phyloP scores from a whole-genome alignment of 2,113 vertebrate species.

The Lanius collurio region DNA sequence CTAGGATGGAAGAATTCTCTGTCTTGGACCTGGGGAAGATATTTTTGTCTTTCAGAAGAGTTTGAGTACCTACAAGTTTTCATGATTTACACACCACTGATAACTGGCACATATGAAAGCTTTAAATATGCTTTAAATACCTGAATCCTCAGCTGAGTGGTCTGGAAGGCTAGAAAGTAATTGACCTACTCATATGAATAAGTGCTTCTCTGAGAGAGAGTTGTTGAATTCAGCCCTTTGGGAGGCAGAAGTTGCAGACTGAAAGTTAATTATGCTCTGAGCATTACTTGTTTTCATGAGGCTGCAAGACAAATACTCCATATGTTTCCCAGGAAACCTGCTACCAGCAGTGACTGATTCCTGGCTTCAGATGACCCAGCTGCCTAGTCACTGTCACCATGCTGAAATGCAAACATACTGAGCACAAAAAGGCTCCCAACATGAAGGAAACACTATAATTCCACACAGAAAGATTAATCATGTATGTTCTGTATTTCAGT shows the following conservation, averaged over 20 bases:
- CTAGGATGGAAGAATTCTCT: not conserved
- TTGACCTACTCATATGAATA: not conserved
- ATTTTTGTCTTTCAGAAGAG: not conserved
- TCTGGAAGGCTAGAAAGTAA: not conserved
- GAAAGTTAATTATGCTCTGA: constrained; percentile 19
- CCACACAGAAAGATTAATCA: not conserved
- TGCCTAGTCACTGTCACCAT: not conserved
- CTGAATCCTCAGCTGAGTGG: not conserved
- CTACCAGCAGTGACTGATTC: not conserved
- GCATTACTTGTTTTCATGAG: not conserved
- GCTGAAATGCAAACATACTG: not conserved
- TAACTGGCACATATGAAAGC: not conserved
- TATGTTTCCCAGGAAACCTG: not conserved
- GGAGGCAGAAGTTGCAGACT: not conserved
- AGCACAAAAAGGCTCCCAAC: not conserved
- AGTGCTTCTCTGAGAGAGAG: not conserved
- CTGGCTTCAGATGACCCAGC: not conserved
- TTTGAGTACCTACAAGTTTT: not conserved
- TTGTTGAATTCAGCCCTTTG: not conserved
- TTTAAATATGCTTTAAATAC: not conserved
- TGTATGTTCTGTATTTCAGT: not conserved
- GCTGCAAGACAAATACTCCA: not conserved
- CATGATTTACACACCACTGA: not conserved
- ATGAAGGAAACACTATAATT: not conserved
- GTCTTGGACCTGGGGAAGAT: not conserved